Evolutionary conservation across 2,888 invertebrate species (phyloP).

Genomic region (Sesia bembeciformis): DNA sequence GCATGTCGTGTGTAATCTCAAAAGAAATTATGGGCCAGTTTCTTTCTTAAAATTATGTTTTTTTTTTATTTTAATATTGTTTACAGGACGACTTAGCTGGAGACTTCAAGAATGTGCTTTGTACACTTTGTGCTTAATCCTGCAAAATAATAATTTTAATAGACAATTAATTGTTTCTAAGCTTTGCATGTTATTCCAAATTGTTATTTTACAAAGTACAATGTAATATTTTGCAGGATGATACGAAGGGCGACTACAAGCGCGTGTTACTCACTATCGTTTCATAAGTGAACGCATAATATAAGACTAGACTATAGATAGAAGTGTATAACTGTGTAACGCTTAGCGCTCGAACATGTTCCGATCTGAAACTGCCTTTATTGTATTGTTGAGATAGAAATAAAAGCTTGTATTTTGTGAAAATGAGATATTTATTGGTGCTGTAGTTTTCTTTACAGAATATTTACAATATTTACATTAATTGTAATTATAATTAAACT

Average conservation of each 20-base stretch:
- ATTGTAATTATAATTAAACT: constrained; percentile 62
- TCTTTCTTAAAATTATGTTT: constrained; percentile 25
- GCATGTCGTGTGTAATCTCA: constrained; percentile 39
- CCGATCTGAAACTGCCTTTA: constrained; percentile 58
- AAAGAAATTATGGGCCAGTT: constrained; percentile 64
- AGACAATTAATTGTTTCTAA: constrained; percentile 24
- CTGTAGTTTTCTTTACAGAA: constrained; percentile 69
- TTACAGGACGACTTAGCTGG: constrained; percentile 80
- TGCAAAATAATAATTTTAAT: constrained; percentile 45
- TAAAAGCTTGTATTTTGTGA: constrained; percentile 68
- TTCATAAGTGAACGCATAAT: constrained; percentile 52
- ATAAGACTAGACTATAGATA: constrained; percentile 19
- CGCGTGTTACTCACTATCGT: constrained; percentile 76
- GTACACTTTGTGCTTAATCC: constrained; percentile 72
- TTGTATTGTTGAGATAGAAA: constrained; percentile 43
- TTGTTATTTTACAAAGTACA: constrained; percentile 26
- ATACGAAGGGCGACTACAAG: constrained; percentile 81
- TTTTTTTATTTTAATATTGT: constrained; percentile 47
- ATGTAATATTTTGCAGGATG: constrained; percentile 76
- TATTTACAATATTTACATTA: constrained; percentile 65
- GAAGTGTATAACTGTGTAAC: constrained; percentile 10
- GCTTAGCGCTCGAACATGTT: constrained; percentile 30
- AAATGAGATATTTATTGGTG: constrained; percentile 72
- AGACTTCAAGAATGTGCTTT: constrained; percentile 79
- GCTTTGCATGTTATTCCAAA: constrained; percentile 43